Conservation (phyloP, 2,113 vertebrate species). For the Saccopteryx bilineata region DNA sequence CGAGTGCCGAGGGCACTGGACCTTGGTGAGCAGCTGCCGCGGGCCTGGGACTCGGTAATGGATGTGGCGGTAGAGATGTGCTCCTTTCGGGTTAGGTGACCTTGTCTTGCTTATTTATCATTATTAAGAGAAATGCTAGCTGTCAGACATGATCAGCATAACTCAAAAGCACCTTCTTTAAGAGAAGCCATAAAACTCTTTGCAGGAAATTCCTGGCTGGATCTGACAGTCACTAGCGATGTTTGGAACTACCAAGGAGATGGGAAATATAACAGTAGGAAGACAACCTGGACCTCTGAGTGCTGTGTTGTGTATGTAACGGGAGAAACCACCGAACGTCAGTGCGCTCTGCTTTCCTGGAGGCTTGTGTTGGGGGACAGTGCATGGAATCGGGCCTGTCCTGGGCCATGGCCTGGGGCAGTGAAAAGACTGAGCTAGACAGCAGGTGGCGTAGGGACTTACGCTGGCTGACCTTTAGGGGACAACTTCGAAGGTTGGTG, state of each 20-base stretch:
- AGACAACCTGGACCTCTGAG: neutral
- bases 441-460: neutral
- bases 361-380: rapidly evolving
- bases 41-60: slow-evolving; percentile 80
- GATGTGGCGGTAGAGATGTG: slow-evolving; percentile 81
- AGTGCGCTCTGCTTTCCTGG: rapidly evolving
- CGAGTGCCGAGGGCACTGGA: slow-evolving; percentile 68
- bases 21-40: slow-evolving; percentile 71
- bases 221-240: slow-evolving; percentile 75
- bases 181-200: slow-evolving; percentile 84
- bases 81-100: slow-evolving; percentile 87
- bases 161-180: slow-evolving; percentile 85
- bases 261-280: neutral
- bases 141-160: slow-evolving; percentile 86
- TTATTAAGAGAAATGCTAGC: slow-evolving; percentile 88
- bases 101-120: slow-evolving; percentile 89
- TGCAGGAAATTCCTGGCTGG: slow-evolving; percentile 81
- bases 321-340: neutral
- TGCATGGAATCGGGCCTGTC: rapidly evolving
- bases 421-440: neutral
- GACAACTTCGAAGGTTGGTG: neutral
- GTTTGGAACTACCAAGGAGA: neutral
- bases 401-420: rapidly evolving
- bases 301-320: rapidly evolving
- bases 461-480: neutral